Base-by-base conservation (phyloP, 2,113 vertebrate genomes). In the Turnix velox region DNA sequence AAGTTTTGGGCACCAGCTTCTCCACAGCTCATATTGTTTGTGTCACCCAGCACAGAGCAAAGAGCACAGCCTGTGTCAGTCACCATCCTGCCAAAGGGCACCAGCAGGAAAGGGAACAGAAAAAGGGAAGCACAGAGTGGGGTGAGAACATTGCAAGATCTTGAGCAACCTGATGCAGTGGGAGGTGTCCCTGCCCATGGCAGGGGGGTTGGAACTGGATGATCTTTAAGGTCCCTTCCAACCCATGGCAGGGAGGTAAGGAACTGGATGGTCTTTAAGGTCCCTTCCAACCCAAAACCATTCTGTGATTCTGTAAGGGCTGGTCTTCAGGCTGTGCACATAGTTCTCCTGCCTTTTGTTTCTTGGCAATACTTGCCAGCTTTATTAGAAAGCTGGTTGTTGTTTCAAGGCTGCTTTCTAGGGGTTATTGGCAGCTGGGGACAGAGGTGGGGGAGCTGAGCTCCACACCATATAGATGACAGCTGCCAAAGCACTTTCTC, bases 401-500 rank as follows among this genome's bases (percentile, higher is more conserved):
- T 94, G 84, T 87, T 94, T 91, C 90, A 91, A 91, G 84, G 52
- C 89, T 81, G 89, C 93, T 92, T 94, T 82, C 52, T 52, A 57
- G 81, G 0, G 0, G 78, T 92, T 95, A 95, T 87, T 72, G 78
- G 78, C 79, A 80, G 40, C 71, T 1, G 30, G 92, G 90, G 94
- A 94, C 5, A 0, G 89, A 83, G 75, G 66, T 84, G 63, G 67
- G 90, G 87, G 87, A 90, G 75, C 92, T 66, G 48, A 16, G 18
- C 49, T 57, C 84, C 20, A 37, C 45, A 35, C 8, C 2, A 35
- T 0, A 1, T 28, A 79, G 89, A 31, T 65, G 92, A 42, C 90
- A 95, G 93, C 87, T 94, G 96, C 94, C 94, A 91, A 95, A 87
- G 73, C 46, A 61, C 75, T 58, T 92, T 92, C 94, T 90, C 93